Conservation (phyloP, 2,113 vertebrate species). For the cat (Felis catus) region DNA sequence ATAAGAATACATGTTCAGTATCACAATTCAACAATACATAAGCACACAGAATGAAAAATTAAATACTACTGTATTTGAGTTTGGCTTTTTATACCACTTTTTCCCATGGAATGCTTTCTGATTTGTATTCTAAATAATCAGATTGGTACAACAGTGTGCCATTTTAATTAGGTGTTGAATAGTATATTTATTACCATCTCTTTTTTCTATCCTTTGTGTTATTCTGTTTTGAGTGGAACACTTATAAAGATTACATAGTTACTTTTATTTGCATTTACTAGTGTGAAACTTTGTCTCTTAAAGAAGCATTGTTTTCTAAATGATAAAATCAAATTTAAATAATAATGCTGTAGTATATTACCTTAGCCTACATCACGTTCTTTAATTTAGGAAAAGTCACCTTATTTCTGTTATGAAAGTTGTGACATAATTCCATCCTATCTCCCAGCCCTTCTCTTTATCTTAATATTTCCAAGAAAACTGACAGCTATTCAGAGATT, state of each 20-base stretch:
- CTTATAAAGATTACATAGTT: background rate
- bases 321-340: background rate
- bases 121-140: background rate
- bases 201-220: background rate
- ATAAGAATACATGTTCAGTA: background rate
- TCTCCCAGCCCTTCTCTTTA: background rate
- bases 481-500: constrained; percentile 33
- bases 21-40: background rate
- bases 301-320: background rate
- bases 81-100: background rate
- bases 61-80: background rate
- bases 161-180: background rate
- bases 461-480: constrained; percentile 17
- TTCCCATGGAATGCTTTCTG: background rate
- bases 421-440: background rate
- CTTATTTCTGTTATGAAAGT: background rate
- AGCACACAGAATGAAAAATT: background rate
- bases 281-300: background rate
- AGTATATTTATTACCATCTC: background rate
- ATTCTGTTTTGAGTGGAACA: background rate
- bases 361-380: background rate
- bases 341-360: background rate
- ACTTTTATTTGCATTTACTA: background rate
- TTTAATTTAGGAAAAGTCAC: background rate
- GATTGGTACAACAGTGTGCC: background rate